phyloP scores from a whole-genome alignment of 2,113 vertebrate genomes.

The Galeopterus variegatus region DNA sequence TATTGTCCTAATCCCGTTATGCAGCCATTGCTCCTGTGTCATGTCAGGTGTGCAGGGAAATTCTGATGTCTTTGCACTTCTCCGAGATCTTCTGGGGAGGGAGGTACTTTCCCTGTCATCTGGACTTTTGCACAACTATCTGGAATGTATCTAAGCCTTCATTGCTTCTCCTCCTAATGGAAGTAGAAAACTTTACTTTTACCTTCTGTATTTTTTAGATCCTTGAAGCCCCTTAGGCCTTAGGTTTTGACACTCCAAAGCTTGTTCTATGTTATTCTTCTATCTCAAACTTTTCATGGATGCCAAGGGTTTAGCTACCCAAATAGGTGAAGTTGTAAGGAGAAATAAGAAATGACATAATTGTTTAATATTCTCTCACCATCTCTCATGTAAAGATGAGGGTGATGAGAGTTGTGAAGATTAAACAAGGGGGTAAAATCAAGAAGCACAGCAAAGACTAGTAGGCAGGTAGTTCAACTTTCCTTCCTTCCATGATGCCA shows the following conservation, averaged over 20 bases:
- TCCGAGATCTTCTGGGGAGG: not conserved
- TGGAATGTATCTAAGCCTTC: not conserved
- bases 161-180: not conserved
- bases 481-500: not conserved
- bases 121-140: not conserved
- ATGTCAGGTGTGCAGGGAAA: not conserved
- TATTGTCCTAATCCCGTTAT: too few species aligned
- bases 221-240: not conserved
- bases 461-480: not conserved
- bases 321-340: not conserved
- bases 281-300: not conserved
- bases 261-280: not conserved
- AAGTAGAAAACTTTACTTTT: not conserved
- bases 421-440: not conserved
- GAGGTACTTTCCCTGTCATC: not conserved
- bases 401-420: not conserved
- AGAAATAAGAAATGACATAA: not conserved
- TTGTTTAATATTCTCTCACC: not conserved
- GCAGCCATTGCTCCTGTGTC: not conserved
- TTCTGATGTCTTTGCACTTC: not conserved
- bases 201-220: not conserved
- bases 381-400: not conserved
- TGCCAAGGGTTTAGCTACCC: not conserved
- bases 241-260: not conserved
- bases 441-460: not conserved